Evolutionary conservation across 1,140 invertebrate species (phyloP), one percentile per base, ranked within the genome.

Genomic region (Philotrypesis tridentata): DNA sequence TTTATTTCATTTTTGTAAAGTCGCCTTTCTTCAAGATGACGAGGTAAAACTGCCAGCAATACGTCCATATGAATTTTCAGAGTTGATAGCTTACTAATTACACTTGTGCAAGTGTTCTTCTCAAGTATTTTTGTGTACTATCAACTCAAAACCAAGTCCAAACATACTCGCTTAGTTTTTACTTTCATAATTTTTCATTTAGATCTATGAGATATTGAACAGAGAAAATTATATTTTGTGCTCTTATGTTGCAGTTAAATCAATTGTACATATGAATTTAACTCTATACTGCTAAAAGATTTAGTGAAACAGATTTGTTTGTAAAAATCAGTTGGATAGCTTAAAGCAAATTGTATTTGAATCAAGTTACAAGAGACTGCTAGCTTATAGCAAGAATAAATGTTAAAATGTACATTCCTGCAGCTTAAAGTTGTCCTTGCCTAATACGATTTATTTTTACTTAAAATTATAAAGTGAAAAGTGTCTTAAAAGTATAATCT

Each of bases 111-210:
- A 74, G 70, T 79, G 67, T 55, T 83, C 23, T 65, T 55, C 21
- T 31, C 9, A 71, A 82, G 65, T 55, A 48, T 67, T 63, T 72
- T 73, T 67, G 40, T 68, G 70, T 48, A 40, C 71, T 79, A 37
- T 83, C 76, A 79, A 83, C 82, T 68, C n/a, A 11, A n/a, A 65
- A 65, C 65, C 25, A 79, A 83, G 71, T 83, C 21, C 48, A 76
- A 77, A 80, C 71, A 71, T 76, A 80, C 65, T 79, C 70, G 63
- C 75, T 76, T 80, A 83, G 78, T 80, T 61, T 80, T 76, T 80
- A 83, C 37, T 80, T 83, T 80, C 73, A 76, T 73, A 73, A 48
- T 83, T 71, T 79, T 85, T 85, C 84, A 83, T 86, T 83, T 86
- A 84, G 78, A 80, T 84, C 71, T 82, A 82, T 74, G 75, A 76